These are phyloP conservation scores for Bombus soroeensis DNA, from an alignment of 1,140 invertebrate genomes.

Conservation along the genomic window DNA sequence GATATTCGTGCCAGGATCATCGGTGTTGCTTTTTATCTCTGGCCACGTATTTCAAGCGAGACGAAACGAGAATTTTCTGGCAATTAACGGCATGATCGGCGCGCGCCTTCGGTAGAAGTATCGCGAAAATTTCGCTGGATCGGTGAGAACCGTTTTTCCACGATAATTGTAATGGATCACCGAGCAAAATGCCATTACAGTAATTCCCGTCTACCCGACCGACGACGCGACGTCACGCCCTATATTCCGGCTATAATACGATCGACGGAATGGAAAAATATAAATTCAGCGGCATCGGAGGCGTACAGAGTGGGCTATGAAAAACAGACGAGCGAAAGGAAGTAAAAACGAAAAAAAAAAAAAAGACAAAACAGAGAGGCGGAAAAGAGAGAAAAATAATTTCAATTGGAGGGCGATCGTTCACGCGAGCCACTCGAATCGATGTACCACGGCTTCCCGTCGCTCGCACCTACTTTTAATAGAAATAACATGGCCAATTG, in stretches of 20 bases:
- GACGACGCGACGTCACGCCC: not conserved
- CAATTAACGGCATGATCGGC: conserved; percentile 10
- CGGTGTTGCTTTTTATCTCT: not conserved
- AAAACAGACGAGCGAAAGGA: not conserved
- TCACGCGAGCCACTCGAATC: conserved; percentile 24
- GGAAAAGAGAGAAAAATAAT: conserved; percentile 27
- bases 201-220: conserved; percentile 34
- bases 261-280: conserved; percentile 55
- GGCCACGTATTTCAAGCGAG: not conserved
- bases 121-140: not conserved
- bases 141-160: conserved; percentile 16
- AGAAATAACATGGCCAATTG: conserved; percentile 65
- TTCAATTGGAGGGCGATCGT: conserved; percentile 28
- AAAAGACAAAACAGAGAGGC: not conserved
- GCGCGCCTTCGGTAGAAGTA: not conserved
- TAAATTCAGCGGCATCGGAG: conserved; percentile 21
- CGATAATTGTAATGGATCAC: conserved; percentile 54
- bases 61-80: conserved; percentile 1
- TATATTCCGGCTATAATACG: not conserved
- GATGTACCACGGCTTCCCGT: conserved; percentile 34
- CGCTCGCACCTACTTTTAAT: conserved; percentile 55
- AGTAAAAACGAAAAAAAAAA: conserved; percentile 11
- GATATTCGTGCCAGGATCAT: not conserved
- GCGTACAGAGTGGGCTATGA: not conserved
- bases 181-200: conserved; percentile 49